Conservation (phyloP, 2,888 invertebrate genomes). For the Opisthograptis luteolata region DNA sequence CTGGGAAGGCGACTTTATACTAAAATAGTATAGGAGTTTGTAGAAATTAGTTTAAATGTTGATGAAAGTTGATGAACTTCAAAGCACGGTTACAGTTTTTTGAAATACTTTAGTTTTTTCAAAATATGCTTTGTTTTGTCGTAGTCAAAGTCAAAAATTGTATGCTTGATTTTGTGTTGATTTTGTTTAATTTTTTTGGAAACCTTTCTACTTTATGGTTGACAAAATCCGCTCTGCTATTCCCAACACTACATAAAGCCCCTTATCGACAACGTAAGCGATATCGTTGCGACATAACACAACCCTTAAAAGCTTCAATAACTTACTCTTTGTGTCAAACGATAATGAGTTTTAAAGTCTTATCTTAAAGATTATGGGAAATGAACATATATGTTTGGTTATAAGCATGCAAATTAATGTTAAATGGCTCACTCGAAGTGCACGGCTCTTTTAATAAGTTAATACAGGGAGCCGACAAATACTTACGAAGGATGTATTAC, state of each 20-base stretch:
- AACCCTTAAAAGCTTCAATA: constrained; percentile 31
- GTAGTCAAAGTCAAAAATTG: too few species aligned
- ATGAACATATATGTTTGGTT: constrained; percentile 21
- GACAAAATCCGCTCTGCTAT: not conserved
- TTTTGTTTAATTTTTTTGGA: too few species aligned
- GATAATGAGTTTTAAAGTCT: constrained; percentile 22
- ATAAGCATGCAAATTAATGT: constrained; percentile 36
- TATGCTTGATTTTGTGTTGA: too few species aligned
- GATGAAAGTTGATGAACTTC: too few species aligned
- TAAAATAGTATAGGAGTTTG: too few species aligned
- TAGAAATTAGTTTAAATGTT: too few species aligned
- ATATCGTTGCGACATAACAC: constrained; percentile 29
- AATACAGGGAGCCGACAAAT: constrained; percentile 25
- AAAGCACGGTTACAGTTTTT: too few species aligned
- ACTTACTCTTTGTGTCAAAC: constrained; percentile 15
- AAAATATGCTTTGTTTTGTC: too few species aligned
- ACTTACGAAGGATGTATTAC: constrained; percentile 5
- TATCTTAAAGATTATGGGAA: constrained; percentile 26
- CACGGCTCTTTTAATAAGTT: constrained; percentile 40
- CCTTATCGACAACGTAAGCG: constrained; percentile 32
- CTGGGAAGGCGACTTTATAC: too few species aligned
- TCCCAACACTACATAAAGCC: constrained; percentile 13
- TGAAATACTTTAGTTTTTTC: too few species aligned
- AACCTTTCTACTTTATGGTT: not conserved
- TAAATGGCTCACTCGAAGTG: constrained; percentile 32